Conservation (phyloP, 2,113 vertebrate genomes). For the Megatriorchis doriae region DNA sequence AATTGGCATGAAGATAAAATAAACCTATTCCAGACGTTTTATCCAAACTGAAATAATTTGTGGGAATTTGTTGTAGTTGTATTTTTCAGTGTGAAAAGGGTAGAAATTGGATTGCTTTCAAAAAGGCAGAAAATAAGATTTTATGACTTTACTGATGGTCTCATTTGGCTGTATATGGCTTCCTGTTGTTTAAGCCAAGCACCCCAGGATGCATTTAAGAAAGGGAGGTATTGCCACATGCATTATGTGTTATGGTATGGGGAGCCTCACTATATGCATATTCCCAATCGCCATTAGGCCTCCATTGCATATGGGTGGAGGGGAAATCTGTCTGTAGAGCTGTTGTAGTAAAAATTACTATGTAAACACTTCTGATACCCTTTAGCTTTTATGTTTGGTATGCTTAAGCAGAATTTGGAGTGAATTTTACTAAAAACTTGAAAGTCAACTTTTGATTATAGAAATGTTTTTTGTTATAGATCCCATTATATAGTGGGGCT, state of each 20-base stretch:
- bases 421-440: not conserved
- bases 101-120: not conserved
- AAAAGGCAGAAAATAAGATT: conserved; percentile 2
- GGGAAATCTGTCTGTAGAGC: not conserved
- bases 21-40: not conserved
- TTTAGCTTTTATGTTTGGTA: not conserved
- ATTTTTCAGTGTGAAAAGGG: not conserved
- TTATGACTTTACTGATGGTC: not conserved
- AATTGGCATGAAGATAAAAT: not conserved
- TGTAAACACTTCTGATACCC: not conserved
- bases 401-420: not conserved
- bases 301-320: fast-evolving
- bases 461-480: not conserved
- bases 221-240: not conserved
- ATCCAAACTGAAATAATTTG: not conserved
- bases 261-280: not conserved
- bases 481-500: not conserved
- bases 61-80: not conserved
- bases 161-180: not conserved
- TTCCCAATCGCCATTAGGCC: not conserved
- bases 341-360: not conserved
- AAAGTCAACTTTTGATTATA: not conserved
- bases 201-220: not conserved
- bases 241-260: not conserved
- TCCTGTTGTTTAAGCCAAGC: not conserved